Conservation (phyloP, 2,113 vertebrate genomes). For the Callipepla squamata region DNA sequence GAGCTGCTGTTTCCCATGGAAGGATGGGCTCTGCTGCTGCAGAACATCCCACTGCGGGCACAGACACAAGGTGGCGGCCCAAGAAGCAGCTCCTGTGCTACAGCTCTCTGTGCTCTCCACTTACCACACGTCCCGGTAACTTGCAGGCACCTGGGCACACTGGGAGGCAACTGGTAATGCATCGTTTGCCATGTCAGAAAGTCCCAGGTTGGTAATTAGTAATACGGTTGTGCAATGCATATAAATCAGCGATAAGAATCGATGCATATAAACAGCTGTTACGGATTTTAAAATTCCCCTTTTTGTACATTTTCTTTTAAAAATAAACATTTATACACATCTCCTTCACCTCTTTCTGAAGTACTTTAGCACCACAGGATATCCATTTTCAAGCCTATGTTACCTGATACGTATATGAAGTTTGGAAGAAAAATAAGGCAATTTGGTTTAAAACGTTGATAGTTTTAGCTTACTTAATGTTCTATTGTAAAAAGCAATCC, state of each 20-base stretch:
- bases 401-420: slow-evolving; percentile 91
- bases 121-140: slow-evolving; percentile 41
- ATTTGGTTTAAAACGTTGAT: slow-evolving; percentile 90
- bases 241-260: slow-evolving; percentile 91
- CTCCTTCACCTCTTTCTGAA: slow-evolving; percentile 84
- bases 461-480: slow-evolving; percentile 85
- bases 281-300: slow-evolving; percentile 85
- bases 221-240: slow-evolving; percentile 86
- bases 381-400: slow-evolving; percentile 90
- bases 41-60: neutral
- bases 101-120: neutral
- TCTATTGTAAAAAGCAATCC: slow-evolving; percentile 83
- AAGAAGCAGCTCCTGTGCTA: slow-evolving; percentile 4
- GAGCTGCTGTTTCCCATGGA: neutral
- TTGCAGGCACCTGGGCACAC: slow-evolving; percentile 70
- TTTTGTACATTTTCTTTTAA: slow-evolving; percentile 86
- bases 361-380: slow-evolving; percentile 95
- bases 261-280: slow-evolving; percentile 88
- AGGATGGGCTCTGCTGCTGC: slow-evolving; percentile 28
- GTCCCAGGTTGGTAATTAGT: slow-evolving; percentile 72
- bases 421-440: slow-evolving; percentile 92
- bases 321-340: slow-evolving; percentile 89
- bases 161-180: slow-evolving; percentile 65
- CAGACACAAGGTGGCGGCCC: neutral
- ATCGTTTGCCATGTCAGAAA: slow-evolving; percentile 54